A percentile compares a stretch with the other conserved stretches of the same genome.
These are phyloP conservation scores for Micropterix aruncella DNA, from an alignment of 2,888 invertebrate genomes.

Conservation along the genomic window DNA sequence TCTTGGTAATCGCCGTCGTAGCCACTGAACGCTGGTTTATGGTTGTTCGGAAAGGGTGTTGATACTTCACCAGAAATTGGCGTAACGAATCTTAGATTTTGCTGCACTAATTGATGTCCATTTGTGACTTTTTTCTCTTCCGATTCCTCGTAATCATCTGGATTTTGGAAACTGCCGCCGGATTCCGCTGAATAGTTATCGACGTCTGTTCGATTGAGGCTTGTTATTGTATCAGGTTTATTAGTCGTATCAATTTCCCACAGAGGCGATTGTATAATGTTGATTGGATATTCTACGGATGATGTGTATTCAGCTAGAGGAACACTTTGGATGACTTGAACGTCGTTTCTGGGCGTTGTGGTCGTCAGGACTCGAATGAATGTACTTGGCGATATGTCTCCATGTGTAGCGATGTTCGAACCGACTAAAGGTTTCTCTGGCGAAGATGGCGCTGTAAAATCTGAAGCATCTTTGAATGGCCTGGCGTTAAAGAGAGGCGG, in stretches of 20 bases:
- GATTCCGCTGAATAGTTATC: conserved; percentile 38
- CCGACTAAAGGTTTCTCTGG: conserved; percentile 4
- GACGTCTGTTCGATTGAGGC: conserved; percentile 23
- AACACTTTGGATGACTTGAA: conserved; percentile 48
- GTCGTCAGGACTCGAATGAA: not conserved
- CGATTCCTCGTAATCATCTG: conserved; percentile 15
- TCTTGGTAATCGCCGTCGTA: conserved; percentile 33
- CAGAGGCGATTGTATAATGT: conserved; percentile 49
- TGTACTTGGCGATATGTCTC: conserved; percentile 17
- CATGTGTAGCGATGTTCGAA: conserved; percentile 11
- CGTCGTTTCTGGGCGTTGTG: conserved; percentile 18
- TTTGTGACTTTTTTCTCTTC: conserved; percentile 25
- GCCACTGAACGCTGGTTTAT: conserved; percentile 26
- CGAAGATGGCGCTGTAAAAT: not conserved
- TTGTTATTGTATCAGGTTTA: conserved; percentile 14
- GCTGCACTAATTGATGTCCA: conserved; percentile 25
- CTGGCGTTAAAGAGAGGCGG: conserved; percentile 49
- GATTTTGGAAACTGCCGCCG: conserved; percentile 15
- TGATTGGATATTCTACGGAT: conserved; percentile 57
- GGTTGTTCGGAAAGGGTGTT: conserved; percentile 17
- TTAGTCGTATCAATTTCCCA: not conserved
- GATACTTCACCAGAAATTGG: not conserved
- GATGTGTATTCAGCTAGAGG: conserved; percentile 54
- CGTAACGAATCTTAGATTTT: conserved; percentile 7
- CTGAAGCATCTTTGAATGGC: conserved; percentile 29